phyloP scores from a whole-genome alignment of 92 coral and sea anemone species.

The Meandrina meandrites region DNA sequence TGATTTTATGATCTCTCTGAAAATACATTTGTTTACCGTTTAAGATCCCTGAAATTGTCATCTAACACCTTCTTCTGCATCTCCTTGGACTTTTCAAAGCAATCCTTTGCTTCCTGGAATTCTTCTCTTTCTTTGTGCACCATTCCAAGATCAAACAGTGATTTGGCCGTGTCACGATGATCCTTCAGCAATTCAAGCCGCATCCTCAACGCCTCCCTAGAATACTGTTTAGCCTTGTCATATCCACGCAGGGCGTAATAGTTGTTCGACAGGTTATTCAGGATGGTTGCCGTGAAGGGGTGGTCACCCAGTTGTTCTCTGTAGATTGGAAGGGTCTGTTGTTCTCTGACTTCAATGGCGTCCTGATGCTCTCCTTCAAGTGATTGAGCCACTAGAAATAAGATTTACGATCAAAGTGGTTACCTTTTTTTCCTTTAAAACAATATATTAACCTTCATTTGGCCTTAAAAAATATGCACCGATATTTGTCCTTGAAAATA shows the following conservation, averaged over 20 bases:
- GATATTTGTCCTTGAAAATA: not conserved
- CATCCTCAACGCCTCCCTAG: constrained; percentile 12
- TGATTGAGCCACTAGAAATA: constrained; percentile 12
- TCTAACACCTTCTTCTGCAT: constrained; percentile 43
- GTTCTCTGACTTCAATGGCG: constrained; percentile 41
- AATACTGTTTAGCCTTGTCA: constrained; percentile 44
- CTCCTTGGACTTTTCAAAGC: constrained; percentile 35
- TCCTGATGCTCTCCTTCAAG: not conserved
- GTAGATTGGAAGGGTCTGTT: constrained; percentile 45
- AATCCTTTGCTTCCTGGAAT: constrained; percentile 37
- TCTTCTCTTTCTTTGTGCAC: constrained; percentile 14
- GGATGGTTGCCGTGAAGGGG: constrained; percentile 62
- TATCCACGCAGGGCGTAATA: constrained; percentile 35
- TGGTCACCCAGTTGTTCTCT: constrained; percentile 47
- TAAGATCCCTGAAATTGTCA: not conserved
- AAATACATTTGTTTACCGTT: not conserved
- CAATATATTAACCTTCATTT: not conserved
- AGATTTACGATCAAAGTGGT: too few species aligned
- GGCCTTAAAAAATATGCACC: too few species aligned
- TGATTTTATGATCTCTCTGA: too few species aligned
- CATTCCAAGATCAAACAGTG: constrained; percentile 57
- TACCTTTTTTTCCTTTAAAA: too few species aligned
- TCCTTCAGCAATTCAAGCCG: constrained; percentile 51
- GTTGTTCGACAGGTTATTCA: constrained; percentile 57
- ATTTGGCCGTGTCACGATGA: constrained; percentile 60